Base-by-base conservation (phyloP, 2,113 vertebrate species). In the Sapajus apella region DNA sequence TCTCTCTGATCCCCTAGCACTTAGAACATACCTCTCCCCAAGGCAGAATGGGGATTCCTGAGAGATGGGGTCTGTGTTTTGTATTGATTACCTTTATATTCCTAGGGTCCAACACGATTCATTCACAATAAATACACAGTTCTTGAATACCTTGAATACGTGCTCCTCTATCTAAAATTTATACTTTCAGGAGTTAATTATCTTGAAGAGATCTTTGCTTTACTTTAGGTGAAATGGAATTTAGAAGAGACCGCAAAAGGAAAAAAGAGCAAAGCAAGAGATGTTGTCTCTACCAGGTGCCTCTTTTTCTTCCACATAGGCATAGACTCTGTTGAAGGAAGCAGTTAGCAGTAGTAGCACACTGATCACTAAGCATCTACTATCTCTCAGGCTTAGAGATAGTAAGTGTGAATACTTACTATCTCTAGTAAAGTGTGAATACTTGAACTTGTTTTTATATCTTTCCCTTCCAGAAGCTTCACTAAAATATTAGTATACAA, bases 191-290 rank as follows among this genome's bases (percentile, higher is more conserved):
- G 52, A 84, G 43, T n/a, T 87, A 87, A 11, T 35, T 3, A 17
- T 30, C 32, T 66, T 79, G 6, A 66, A 81, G 52, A 83, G 81
- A n/a, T 95, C 76, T 83, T 45, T 87, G 37, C 45, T 66, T 73
- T 21, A 30, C 37, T 96, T 8, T 91, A 50, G 23, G 35, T 2
- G 45, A 93, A 82, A n/a, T 56, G 66, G 37, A 91, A 84, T 37
- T 87, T 40, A 76, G 21, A 61, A 90, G 25, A 61, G 17, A 50
- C 5, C 45, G 70, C 2, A 50, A 14, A 47, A 37, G 20, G 20
- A 25, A 86, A 85, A 82, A 82, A 17, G 25, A 47, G 0, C 32
- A 73, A 87, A 87, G 82, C 16, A 17, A 30, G 61, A 5, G 27
- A 2, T 2, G 9, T 0, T 0, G 2, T 56, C 50, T 95, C n/a